Evolutionary conservation across 2,113 vertebrate genomes (phyloP), one percentile per base, ranked within the genome.

Genomic region (Heterocephalus glaber): DNA sequence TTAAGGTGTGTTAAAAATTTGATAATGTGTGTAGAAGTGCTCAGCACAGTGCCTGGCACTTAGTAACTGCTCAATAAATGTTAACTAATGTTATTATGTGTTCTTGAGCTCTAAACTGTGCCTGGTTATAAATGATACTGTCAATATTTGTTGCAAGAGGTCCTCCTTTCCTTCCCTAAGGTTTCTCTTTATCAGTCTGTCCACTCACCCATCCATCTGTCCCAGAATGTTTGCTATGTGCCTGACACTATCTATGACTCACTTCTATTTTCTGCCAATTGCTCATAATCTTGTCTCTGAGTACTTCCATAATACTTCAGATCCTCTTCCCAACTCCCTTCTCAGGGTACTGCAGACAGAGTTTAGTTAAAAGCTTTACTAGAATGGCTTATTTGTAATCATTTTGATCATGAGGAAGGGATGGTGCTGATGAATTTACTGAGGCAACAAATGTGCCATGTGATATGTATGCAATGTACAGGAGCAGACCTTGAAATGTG

Each of bases 401-500:
- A 16, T 33, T 89, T 84, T 13, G 16, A 30, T 82, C 22, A 35
- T 28, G 44, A 96, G n/a, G 20, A 83, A 72, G 56, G 16, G 54
- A 30, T 1, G 38, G 22, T 70, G 30, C 66, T 56, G 52, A 2
- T 70, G 54, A 82, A 41, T 38, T 86, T 89, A 76, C 14, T 76
- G 58, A 33, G 35, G 35, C 61, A 41, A 41, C 17, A 54, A 30
- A 26, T 35, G 77, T 1, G 30, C 82, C 47, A 33, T 47, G 19
- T 7, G 24, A 4, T 49, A 9, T 49, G n/a, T 77, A 54, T 7
- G 17, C 41, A 35, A 89, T 33, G 11, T 17, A 54, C 60, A 44
- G 54, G 24, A 2, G 0, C n/a, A 3, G 0, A 35, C 3, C 19
- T 49, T 13, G 66, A 38, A 49, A 28, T 5, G 4, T n/a, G 8